Evolutionary conservation across 2,888 invertebrate species (phyloP), one percentile per base, ranked within the genome.

Genomic region (Junonia oenone): DNA sequence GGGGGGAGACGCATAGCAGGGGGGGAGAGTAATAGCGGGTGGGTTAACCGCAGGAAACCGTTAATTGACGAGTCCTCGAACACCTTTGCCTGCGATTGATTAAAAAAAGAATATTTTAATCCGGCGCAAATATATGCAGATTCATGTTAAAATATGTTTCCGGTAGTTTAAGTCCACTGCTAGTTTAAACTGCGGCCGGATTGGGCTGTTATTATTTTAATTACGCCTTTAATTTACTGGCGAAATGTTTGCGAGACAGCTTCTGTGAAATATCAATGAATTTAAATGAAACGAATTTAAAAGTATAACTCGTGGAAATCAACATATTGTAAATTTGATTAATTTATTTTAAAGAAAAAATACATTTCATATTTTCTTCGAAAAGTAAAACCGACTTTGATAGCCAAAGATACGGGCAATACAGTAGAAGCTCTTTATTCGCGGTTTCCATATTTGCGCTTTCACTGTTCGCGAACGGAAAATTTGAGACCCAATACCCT

Each of bases 51-150:
- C 59, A 52, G 59, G 60, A 52, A 55, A 59, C 45, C 57, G 58
- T 61, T 59, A 55, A 61, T 63, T 59, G 59, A 61, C 47, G 59
- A 61, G 51, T 48, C 58, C 58, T 52, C 37, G 52, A 45, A 33
- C 19, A 15, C 47, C 38, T 19, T 35, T 53, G 51, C 45, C 51
- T 49, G 55, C 55, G 58, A 58, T 57, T 60, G 54, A 55, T 60
- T 58, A 48, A 55, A 55, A 48, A 58, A 54, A 52, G 48, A 48
- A 59, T 56, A 47, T 56, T 56, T 51, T 52, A 51, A 51, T 55
- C 38, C 40, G 14, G 38, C 15, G 17, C 37, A 38, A 47, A 38
- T 45, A 40, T 40, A 40, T 40, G 17, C 17, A 40, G 38, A 40
- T 40, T 40, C 15, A 43, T 26, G 43, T 43, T 13, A 43, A 43